Evolutionary conservation across 2,888 invertebrate genomes (phyloP), one percentile per base, ranked within the genome.

Genomic region (Limnephilus auricula): DNA sequence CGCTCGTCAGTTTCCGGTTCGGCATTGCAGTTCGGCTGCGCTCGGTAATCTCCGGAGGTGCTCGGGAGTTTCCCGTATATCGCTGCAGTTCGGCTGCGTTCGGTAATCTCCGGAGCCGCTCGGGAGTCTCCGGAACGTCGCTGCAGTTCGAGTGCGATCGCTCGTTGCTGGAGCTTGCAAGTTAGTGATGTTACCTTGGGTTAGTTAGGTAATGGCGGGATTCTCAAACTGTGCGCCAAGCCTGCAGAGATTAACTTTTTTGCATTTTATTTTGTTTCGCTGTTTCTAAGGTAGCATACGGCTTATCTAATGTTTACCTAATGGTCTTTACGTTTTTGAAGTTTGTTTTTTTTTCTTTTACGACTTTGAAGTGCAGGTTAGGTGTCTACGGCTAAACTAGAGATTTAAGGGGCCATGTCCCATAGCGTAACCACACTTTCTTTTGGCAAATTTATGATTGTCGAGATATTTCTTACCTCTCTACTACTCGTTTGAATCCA

Each of bases 111-210:
- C 88, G 88, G 25, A 9, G 31, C 30, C 50, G 32, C 65, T 65
- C 50, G 78, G 45, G 31, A 12, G 85, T 12, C 12, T 86, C 45
- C 85, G 85, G 37, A 34, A 40, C 30, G 30, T 82, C 37, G 85
- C 45, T 50, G 85, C 85, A 50, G 50, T 40, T 40, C 37, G 30
- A 40, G 37, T 30, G 85, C 50, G 85, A n/a, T n/a, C 30, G 65
- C 65, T 65, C 65, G 65, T 25, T 9, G 45, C 85, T 40, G 50
- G 34, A 40, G 85, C 87, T n/a, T 78, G 87, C 87, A 78, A 87
- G 40, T 40, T 40, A 9, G 87, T 31, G 87, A n/a, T 25, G n/a
- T 65, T 65, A n/a, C 65, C 65, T 65, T 65, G 65, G n/a, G 65
- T 65, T 65, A 30, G 65, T 65, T 65, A n/a, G 50, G 82, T 50